These are phyloP conservation scores for Botrylloides violaceus DNA, from an alignment of 23 tunicate genomes.

Conservation along the genomic window DNA sequence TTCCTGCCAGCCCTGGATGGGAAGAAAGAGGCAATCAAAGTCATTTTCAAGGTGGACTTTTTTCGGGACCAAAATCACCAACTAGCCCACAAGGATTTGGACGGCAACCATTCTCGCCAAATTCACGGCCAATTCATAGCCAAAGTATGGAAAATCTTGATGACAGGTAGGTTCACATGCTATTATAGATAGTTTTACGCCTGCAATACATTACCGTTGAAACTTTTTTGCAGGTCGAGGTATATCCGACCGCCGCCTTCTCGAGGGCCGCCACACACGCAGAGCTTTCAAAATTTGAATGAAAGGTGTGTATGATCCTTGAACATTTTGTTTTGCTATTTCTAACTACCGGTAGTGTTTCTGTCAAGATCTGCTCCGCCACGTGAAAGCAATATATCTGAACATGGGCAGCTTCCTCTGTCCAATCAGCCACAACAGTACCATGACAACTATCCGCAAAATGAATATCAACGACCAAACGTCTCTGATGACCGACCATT, in stretches of 20 bases:
- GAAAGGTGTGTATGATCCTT: too few species aligned
- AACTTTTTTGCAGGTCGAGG: constrained; percentile 8
- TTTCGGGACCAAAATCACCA: not conserved
- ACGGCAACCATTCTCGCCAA: not conserved
- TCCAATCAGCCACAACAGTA: too few species aligned
- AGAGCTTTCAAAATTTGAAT: constrained; percentile 8
- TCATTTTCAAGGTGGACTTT: not conserved
- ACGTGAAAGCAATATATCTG: too few species aligned
- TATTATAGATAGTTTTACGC: not conserved
- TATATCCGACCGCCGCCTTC: not conserved
- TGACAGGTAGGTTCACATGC: constrained; percentile 13
- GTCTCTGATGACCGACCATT: constrained; percentile 2
- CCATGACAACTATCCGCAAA: too few species aligned
- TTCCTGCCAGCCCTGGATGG: not conserved
- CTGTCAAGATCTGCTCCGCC: too few species aligned
- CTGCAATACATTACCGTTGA: not conserved
- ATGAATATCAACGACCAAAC: too few species aligned
- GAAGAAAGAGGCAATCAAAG: not conserved
- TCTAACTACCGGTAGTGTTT: too few species aligned
- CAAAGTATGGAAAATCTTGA: constrained; percentile 21
- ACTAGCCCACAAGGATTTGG: not conserved
- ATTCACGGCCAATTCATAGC: constrained; percentile 10
- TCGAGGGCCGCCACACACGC: constrained; percentile 2
- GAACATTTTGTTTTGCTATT: too few species aligned
- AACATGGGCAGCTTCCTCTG: too few species aligned